Evolutionary conservation across 2,797 vertebrate species (phyloP).

Genomic region (Atherinosoma microstoma): DNA sequence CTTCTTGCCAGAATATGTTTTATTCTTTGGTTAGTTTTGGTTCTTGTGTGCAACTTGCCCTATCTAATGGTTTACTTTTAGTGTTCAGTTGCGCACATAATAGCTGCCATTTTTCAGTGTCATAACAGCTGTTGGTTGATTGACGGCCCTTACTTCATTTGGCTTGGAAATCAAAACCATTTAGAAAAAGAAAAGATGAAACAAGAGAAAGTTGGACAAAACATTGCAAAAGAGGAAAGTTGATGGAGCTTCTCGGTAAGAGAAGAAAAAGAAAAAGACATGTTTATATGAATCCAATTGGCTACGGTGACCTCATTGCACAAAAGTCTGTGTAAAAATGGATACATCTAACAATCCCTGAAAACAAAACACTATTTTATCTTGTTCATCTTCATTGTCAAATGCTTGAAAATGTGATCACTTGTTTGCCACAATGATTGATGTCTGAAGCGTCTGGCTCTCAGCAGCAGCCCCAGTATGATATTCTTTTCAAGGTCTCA

Average conservation of each 20-base stretch:
- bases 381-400: constrained; percentile 41
- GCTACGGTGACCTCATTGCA: background rate
- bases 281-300: background rate
- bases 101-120: constrained; percentile 44
- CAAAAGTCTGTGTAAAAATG: background rate
- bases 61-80: constrained; percentile 24
- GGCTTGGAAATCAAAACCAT: constrained; percentile 14
- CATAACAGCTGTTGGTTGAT: constrained; percentile 50
- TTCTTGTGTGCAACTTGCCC: background rate
- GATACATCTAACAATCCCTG: background rate
- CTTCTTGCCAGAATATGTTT: background rate
- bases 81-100: constrained; percentile 25
- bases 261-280: background rate
- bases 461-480: constrained; percentile 32
- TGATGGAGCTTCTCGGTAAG: background rate
- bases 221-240: background rate
- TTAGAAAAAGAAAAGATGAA: constrained; percentile 13
- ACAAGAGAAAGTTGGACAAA: background rate
- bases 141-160: constrained; percentile 27
- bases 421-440: constrained; percentile 59
- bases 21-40: background rate
- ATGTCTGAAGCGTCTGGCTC: constrained; percentile 54
- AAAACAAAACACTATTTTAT: constrained; percentile 15
- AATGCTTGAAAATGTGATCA: constrained; percentile 39
- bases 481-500: constrained; percentile 48